phyloP scores from a whole-genome alignment of 1,140 invertebrate genomes.

The Chymomyza costata region DNA sequence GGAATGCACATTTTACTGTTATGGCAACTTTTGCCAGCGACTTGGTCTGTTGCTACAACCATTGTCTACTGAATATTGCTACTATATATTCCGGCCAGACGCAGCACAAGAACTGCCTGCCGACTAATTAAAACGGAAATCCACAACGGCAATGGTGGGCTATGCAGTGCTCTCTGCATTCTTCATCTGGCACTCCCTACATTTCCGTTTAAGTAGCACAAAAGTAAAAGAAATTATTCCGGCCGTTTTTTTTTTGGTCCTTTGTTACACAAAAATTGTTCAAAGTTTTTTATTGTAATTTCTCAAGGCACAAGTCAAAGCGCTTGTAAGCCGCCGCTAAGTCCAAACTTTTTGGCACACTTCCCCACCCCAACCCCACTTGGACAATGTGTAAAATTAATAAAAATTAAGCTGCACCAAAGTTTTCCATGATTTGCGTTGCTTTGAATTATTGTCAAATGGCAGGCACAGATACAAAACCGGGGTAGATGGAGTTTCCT shows the following conservation, averaged over 20 bases:
- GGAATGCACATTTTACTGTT: conserved; percentile 56
- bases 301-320: conserved; percentile 55
- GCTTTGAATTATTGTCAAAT: conserved; percentile 34
- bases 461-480: conserved; percentile 5
- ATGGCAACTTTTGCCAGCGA: conserved; percentile 59
- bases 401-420: conserved; percentile 60
- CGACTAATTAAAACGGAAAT: conserved; percentile 73
- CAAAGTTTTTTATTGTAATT: conserved; percentile 68
- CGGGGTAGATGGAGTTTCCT: background rate
- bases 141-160: conserved; percentile 43
- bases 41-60: conserved; percentile 22
- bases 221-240: conserved; percentile 54
- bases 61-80: conserved; percentile 32
- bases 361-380: no score
- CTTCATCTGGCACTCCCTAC: background rate
- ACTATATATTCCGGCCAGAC: background rate
- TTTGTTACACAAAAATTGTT: no score
- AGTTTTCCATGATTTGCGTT: conserved; percentile 50
- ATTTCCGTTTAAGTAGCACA: conserved; percentile 59
- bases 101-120: no score
- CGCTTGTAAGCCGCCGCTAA: conserved; percentile 62
- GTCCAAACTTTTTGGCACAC: conserved; percentile 31
- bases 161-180: background rate
- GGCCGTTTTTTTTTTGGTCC: conserved; percentile 31
- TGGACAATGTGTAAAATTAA: conserved; percentile 58